A percentile compares a stretch with the other conserved stretches of the same genome.
Evolutionary conservation across 1,140 invertebrate species (phyloP).

Genomic region (Microplitis demolitor): DNA sequence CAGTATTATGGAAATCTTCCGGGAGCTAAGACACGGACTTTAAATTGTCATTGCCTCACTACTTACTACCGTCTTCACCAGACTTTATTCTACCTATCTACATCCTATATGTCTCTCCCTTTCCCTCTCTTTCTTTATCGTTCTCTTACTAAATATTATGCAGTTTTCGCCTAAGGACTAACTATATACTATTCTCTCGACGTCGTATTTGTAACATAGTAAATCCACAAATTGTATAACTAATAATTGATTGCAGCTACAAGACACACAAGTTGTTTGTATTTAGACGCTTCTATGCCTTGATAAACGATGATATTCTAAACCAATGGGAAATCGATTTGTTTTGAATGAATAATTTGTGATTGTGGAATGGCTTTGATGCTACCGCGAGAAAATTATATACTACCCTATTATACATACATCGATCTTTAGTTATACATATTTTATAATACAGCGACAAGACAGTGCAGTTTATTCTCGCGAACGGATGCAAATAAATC

Average conservation of each 20-base stretch:
- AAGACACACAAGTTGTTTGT: not conserved
- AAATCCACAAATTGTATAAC: constrained; percentile 19
- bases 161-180: not conserved
- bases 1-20: constrained; percentile 46
- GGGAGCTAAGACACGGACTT: not conserved
- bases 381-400: not conserved
- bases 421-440: too few species aligned
- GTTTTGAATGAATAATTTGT: not conserved
- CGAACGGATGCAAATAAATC: too few species aligned
- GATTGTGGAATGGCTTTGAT: not conserved
- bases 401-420: too few species aligned
- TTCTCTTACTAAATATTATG: not conserved
- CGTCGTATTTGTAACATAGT: constrained; percentile 23
- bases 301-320: not conserved
- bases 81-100: too few species aligned
- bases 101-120: too few species aligned
- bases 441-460: too few species aligned
- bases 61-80: too few species aligned
- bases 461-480: too few species aligned
- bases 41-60: too few species aligned
- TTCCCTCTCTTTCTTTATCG: not conserved
- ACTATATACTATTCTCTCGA: not conserved
- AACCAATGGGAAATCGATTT: not conserved
- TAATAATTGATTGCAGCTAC: constrained; percentile 19
- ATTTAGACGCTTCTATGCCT: constrained; percentile 12